Percentiles rank a stretch among this genome's conserved stretches.
Evolutionary conservation across 2,113 vertebrate species (phyloP).

Genomic region (Grantiella picta): DNA sequence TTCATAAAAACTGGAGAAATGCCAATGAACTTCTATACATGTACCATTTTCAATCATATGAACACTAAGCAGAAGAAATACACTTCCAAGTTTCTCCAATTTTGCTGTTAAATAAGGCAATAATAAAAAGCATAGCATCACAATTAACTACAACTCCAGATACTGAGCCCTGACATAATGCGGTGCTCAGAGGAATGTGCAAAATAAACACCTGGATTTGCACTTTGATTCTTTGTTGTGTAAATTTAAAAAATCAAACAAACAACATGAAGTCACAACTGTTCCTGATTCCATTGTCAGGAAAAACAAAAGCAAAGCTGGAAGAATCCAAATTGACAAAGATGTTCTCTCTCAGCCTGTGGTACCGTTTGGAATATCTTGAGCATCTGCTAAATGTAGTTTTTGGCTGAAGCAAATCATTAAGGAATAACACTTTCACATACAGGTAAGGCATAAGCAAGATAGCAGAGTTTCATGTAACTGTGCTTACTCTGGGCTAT

Average conservation of each 20-base stretch:
- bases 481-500: not conserved
- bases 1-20: not conserved
- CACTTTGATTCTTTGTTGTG: constrained; percentile 19
- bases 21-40: not conserved
- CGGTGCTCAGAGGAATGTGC: constrained; percentile 20
- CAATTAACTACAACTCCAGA: not conserved
- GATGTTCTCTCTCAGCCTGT: constrained; percentile 73
- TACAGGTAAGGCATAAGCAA: not conserved
- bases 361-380: constrained; percentile 86
- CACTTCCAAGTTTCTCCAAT: constrained; percentile 19
- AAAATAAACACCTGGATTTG: constrained; percentile 29
- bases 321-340: not conserved
- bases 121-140: constrained; percentile 48
- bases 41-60: not conserved
- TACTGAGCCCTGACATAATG: not conserved
- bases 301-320: not conserved
- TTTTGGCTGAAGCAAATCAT: constrained; percentile 85
- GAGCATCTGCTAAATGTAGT: constrained; percentile 90
- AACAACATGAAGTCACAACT: not conserved
- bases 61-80: constrained; percentile 6
- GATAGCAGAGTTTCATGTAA: not conserved
- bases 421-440: constrained; percentile 63
- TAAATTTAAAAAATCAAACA: not conserved
- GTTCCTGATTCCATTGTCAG: constrained; percentile 18
- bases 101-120: constrained; percentile 66